Evolutionary conservation across 2,888 invertebrate species (phyloP), one percentile per base, ranked within the genome.

Genomic region (Xanthia togata): DNA sequence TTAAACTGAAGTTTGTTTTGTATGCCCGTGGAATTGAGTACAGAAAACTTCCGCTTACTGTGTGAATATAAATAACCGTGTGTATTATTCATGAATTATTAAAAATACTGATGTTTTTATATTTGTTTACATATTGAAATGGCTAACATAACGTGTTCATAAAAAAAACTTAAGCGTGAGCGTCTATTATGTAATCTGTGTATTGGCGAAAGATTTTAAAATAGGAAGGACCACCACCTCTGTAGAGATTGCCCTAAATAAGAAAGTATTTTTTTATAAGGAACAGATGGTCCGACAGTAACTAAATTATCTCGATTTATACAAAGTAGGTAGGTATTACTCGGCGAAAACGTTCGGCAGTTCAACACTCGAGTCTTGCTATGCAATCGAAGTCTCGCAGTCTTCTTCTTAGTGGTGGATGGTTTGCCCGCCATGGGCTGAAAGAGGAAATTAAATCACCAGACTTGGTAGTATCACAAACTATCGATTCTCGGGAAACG

Each of bases 41-140:
- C 44, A 78, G 50, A 73, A 79, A 72, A 65, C 50, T 79, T 73
- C 73, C 78, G 80, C 73, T 53, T 50, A 57, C 26, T 50, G 50
- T 64, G 41, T 26, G 26, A 17, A n/a, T 57, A 5, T 14, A 50
- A 23, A 12, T 47, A n/a, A 35, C 57, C 41, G 57, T 77, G 44
- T 78, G 38, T 77, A 26, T 35, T 76, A 76, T 20, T 72, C 57
- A 59, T 79, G 26, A 72, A 79, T 64, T 72, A 79, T 64, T 57
- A 41, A 72, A 26, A 64, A 60, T 26, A 44, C 14, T 72, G 50
- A 47, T 57, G 31, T 78, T 35, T n/a, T n/a, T 38, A 35, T 35
- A 47, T 64, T 65, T 78, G 64, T 65, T 53, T 79, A 64, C 57
- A 1, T 55, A 44, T 11, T 53, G 8, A 31, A 73, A 59, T 53